phyloP scores from a whole-genome alignment of 2,113 vertebrate species.

The Carassius auratus region DNA sequence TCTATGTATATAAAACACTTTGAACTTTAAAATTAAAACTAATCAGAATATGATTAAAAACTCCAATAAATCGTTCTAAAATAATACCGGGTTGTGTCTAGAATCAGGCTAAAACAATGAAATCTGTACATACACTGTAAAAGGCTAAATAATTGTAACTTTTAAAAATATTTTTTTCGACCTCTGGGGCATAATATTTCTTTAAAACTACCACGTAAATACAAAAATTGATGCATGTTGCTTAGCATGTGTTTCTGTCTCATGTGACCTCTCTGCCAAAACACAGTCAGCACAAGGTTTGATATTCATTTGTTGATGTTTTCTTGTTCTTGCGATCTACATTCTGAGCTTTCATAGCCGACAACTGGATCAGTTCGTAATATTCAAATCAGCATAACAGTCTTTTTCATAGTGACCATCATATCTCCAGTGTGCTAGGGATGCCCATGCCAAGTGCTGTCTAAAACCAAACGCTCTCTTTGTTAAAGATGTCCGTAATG shows the following conservation, averaged over 20 bases:
- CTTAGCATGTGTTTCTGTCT: neutral
- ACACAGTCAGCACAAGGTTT: slow-evolving; percentile 9
- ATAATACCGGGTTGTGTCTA: neutral
- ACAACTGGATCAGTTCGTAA: neutral
- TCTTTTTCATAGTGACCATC: neutral
- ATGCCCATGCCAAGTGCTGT: neutral
- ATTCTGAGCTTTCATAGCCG: neutral
- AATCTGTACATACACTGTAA: neutral
- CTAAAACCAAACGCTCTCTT: neutral
- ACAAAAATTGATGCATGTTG: neutral
- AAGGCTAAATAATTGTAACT: no score
- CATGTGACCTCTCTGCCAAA: slow-evolving; percentile 17
- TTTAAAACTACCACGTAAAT: neutral
- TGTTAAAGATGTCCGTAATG: neutral
- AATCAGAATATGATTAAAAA: neutral
- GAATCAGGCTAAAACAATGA: neutral
- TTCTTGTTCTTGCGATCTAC: neutral
- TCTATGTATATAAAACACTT: no score
- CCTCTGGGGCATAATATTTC: neutral
- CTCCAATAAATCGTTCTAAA: neutral
- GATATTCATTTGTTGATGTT: slow-evolving; percentile 19
- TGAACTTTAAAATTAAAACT: no score
- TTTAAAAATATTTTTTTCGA: no score
- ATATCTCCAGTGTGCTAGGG: neutral
- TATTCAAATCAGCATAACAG: neutral